Percentiles rank a stretch among this genome's conserved stretches.
These are phyloP conservation scores for Eulithis prunata DNA, from an alignment of 2,888 invertebrate genomes.

Conservation along the genomic window DNA sequence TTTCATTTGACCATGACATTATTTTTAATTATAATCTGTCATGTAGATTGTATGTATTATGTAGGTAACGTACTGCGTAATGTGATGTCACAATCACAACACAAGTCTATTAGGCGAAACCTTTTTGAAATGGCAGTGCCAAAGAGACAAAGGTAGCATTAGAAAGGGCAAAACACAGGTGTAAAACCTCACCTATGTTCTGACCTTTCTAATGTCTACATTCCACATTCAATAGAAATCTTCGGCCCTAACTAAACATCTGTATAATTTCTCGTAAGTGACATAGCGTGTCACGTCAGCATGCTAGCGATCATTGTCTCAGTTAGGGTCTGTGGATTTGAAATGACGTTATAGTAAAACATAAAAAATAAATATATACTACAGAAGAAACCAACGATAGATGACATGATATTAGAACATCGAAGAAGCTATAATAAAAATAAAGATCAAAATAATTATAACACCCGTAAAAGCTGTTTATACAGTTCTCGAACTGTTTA, in stretches of 20 bases:
- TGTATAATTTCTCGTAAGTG: conserved; percentile 22
- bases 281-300: conserved; percentile 22
- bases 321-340: conserved; percentile 25
- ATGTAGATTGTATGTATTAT: conserved; percentile 20
- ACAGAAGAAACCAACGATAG: too few relatives aligned
- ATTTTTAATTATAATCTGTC: conserved; percentile 47
- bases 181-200: conserved; percentile 25
- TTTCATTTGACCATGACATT: conserved; percentile 67
- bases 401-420: too few relatives aligned
- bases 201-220: conserved; percentile 23
- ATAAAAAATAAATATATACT: too few relatives aligned
- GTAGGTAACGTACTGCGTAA: conserved; percentile 2
- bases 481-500: too few relatives aligned
- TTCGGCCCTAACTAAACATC: conserved; percentile 16
- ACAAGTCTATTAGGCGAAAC: background rate
- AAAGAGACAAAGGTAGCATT: conserved; percentile 5
- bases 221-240: conserved; percentile 29
- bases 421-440: too few relatives aligned
- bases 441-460: too few relatives aligned
- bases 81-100: conserved; percentile 4
- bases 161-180: conserved; percentile 16
- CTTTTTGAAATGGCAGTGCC: background rate
- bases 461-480: too few relatives aligned
- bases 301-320: conserved; percentile 31
- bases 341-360: background rate